These are phyloP conservation scores for Chrysolina haemoptera DNA, from an alignment of 2,888 invertebrate genomes.

Conservation along the genomic window DNA sequence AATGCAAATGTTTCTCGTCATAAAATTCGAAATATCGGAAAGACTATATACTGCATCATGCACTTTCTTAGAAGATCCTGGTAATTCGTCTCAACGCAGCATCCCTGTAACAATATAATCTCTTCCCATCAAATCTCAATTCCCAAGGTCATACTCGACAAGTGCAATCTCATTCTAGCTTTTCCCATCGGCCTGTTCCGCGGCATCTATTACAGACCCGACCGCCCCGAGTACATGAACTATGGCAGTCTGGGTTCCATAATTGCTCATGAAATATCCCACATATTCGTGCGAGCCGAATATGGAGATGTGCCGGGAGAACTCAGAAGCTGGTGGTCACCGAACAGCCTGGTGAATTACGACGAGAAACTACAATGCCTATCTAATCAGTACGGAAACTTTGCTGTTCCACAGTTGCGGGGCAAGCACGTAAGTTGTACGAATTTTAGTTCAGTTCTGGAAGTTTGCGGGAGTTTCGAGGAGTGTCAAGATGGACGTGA, in stretches of 20 bases:
- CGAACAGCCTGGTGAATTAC: slow-evolving; percentile 84
- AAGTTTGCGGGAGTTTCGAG: slow-evolving; percentile 13
- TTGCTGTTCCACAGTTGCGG: slow-evolving; percentile 81
- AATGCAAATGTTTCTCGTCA: no score
- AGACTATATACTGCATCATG: no score
- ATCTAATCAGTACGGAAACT: slow-evolving; percentile 91
- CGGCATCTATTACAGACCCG: slow-evolving; percentile 62
- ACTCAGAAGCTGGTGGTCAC: slow-evolving; percentile 92
- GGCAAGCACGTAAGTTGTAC: slow-evolving; percentile 75
- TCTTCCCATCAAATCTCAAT: not conserved
- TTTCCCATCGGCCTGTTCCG: slow-evolving; percentile 65
- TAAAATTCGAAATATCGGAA: no score
- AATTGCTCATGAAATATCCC: slow-evolving; percentile 65
- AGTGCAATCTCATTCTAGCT: slow-evolving; percentile 52
- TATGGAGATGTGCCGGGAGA: slow-evolving; percentile 88
- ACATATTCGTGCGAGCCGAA: slow-evolving; percentile 74
- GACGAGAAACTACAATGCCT: slow-evolving; percentile 88
- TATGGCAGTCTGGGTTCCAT: slow-evolving; percentile 65
- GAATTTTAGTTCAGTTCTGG: not conserved
- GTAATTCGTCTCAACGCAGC: not conserved
- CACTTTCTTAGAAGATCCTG: no score
- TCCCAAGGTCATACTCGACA: not conserved
- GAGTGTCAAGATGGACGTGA: slow-evolving; percentile 7
- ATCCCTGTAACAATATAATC: not conserved
- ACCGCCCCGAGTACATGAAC: slow-evolving; percentile 67